Base-by-base conservation (phyloP, 2,797 vertebrate species). In the Ara ararauna region DNA sequence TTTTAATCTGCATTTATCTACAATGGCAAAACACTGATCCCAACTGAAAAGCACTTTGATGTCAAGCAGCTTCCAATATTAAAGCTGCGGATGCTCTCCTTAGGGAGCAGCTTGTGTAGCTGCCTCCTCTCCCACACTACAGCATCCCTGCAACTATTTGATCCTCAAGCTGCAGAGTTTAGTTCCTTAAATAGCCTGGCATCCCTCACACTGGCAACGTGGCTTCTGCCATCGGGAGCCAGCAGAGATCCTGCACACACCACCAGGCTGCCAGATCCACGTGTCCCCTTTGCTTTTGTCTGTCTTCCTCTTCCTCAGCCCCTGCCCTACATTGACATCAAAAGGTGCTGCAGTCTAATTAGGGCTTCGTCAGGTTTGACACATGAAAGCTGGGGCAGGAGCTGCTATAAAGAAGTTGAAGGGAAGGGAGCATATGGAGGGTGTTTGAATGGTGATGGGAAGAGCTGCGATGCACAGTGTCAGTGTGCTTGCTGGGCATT, bases 401-500 rank as follows among this genome's bases (percentile, higher is more conserved):
- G 2, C 22, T 0, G 5, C 45, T 47, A 11, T 23, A 7, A 66
- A 15, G 62, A 29, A 20, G 7, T 22, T 2, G 1, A 50, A 78
- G 67, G 42, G 67, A 62, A 54, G 17, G 38, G 38, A 67, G 17
- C 1, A 1, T 14, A n/a, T 0, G 2, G 0, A 0, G 80, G 32
- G 24, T 11, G 4, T 53, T 67, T 0, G 6, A 66, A 17, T 51
- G 38, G 51, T 2, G 23, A n/a, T 51, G 78, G 72, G 21, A 68
- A 23, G 40, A n/a, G 56, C 53, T 36, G n/a, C 1, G 24, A 16
- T 15, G 23, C 17, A 1, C 8, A 6, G 38, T 34, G 1, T 20
- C 1, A 2, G 1, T 0, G 5, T 50, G 21, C 9, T 73, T 0
- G 0, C 0, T 2, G 45, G 74, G 48, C 48, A 7, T 38, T 42